Percentiles rank a stretch among this genome's conserved stretches.
phyloP scores from a whole-genome alignment of 2,797 vertebrate species.

The Trichosurus vulpecula region DNA sequence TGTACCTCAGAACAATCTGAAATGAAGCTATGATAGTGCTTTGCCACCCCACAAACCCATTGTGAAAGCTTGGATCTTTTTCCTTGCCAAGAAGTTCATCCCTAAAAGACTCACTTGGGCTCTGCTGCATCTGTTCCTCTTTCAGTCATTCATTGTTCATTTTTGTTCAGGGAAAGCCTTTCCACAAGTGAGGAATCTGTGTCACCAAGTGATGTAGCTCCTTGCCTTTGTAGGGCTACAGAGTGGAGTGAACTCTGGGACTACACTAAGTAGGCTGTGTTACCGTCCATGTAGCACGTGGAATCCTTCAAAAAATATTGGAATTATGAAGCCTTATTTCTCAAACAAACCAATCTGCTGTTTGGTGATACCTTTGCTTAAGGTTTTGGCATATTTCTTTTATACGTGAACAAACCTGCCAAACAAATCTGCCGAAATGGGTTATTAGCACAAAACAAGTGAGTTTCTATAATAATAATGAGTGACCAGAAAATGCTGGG shows the following conservation, averaged over 20 bases:
- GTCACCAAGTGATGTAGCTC: not conserved
- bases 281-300: conserved; percentile 21
- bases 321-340: conserved; percentile 20
- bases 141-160: not conserved
- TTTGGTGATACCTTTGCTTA: conserved; percentile 21
- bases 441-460: conserved; percentile 39
- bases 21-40: not conserved
- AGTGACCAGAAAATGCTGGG: not conserved
- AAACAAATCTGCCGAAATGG: conserved; percentile 10
- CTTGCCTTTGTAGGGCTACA: not conserved
- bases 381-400: conserved; percentile 12
- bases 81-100: not conserved
- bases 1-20: not conserved
- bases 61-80: not conserved
- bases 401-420: conserved; percentile 31
- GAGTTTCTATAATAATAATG: conserved; percentile 9
- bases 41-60: not conserved
- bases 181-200: not conserved
- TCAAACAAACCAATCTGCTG: conserved; percentile 31
- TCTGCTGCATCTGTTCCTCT: not conserved
- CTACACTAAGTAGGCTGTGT: conserved; percentile 1
- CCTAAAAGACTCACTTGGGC: not conserved
- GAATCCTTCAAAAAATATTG: conserved; percentile 10
- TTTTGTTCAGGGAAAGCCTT: not conserved
- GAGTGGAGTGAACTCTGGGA: not conserved